phyloP scores from a whole-genome alignment of 2,888 invertebrate genomes.

The Acrocyrtus sp. region DNA sequence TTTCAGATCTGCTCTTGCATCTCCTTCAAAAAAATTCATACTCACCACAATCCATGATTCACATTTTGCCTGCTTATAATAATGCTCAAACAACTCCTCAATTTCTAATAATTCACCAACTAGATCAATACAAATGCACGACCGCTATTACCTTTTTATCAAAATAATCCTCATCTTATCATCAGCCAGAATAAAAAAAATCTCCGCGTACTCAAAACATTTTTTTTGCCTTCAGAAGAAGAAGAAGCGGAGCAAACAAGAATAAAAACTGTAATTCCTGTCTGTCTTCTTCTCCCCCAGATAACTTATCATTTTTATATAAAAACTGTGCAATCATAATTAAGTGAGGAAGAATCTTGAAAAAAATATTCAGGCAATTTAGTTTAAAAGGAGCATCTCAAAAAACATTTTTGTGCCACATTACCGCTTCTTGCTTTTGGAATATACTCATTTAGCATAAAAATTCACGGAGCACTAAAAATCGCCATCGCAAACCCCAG shows the following conservation, averaged over 20 bases:
- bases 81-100: slow-evolving; percentile 40
- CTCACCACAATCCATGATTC: slow-evolving; percentile 30
- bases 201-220: not conserved
- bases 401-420: too few relatives aligned
- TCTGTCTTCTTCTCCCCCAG: slow-evolving; percentile 7
- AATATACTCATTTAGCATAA: too few relatives aligned
- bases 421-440: too few relatives aligned
- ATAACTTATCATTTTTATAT: slow-evolving; percentile 43
- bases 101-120: slow-evolving; percentile 51
- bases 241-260: not conserved
- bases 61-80: slow-evolving; percentile 31
- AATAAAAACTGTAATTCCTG: too few relatives aligned
- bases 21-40: too few relatives aligned
- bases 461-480: too few relatives aligned
- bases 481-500: too few relatives aligned
- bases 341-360: slow-evolving; percentile 27
- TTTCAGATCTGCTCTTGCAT: too few relatives aligned
- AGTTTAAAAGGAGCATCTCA: slow-evolving; percentile 24
- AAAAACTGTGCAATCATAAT: slow-evolving; percentile 52
- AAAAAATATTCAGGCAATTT: slow-evolving; percentile 46
- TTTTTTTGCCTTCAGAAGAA: not conserved
- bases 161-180: slow-evolving; percentile 26
- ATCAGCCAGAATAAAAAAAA: too few relatives aligned
- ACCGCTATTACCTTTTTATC: slow-evolving; percentile 33
- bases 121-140: slow-evolving; percentile 48